Evolutionary conservation across 1,140 invertebrate species (phyloP), one percentile per base, ranked within the genome.

Genomic region (Oscheius sp.): DNA sequence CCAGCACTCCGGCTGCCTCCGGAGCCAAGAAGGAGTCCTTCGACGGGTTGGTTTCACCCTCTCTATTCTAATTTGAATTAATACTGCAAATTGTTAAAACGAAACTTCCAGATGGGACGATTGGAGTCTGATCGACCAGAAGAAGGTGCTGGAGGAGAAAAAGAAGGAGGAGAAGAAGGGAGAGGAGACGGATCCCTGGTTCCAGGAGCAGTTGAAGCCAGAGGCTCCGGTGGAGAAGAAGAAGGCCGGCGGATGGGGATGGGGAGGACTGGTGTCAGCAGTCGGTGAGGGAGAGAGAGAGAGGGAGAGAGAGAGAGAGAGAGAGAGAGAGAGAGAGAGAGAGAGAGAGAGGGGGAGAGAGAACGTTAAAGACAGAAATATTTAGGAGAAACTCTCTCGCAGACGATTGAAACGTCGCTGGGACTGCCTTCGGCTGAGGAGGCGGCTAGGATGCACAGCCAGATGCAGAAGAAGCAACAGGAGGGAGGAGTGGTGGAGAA

Each of bases 351-450:
- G n/a, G n/a, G n/a, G n/a, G n/a, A n/a, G n/a, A n/a, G n/a, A n/a
- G n/a, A n/a, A n/a, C n/a, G n/a, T n/a, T n/a, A n/a, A n/a, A n/a
- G n/a, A n/a, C n/a, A n/a, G n/a, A n/a, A n/a, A n/a, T n/a, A n/a
- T 78, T 73, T 35, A 80, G 79, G 79, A 61, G 79, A 80, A 36
- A 68, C 52, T 4, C 36, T 80, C 29, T 81, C 79, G 10, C 75
- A 61, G 31, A 79, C 77, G 18, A 79, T 80, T n/a, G 79, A 80
- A 70, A 49, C 69, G 2, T 77, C 78, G 4, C 65, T 80, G 15
- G 79, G 79, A 4, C 59, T 81, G 18, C 79, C 79, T 7, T 70
- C 62, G 20, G 62, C 79, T 26, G 79, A 80, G 59, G 75, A 76
- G 32, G 61, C 80, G 70, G 79, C 79, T 10, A 36, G 42, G 18